Evolutionary conservation across 2,888 invertebrate species (phyloP).

Genomic region (Aquatica leii): DNA sequence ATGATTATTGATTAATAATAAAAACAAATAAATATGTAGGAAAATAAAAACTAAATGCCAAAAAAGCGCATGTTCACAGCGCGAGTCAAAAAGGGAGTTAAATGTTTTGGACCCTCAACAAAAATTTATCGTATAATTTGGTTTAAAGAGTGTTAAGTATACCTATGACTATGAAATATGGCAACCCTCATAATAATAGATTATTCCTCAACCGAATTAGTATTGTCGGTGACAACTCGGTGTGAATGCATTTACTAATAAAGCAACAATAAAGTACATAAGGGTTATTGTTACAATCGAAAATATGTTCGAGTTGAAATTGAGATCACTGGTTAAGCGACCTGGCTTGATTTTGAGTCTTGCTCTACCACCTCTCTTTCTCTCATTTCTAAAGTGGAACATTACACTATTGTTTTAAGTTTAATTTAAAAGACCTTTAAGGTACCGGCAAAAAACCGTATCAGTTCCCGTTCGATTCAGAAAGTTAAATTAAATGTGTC

Average conservation of each 20-base stretch:
- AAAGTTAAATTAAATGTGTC: slow-evolving; percentile 27
- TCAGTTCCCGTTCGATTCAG: slow-evolving; percentile 27
- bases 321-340: slow-evolving; percentile 34
- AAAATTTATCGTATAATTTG: slow-evolving; percentile 45
- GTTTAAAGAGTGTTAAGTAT: slow-evolving; percentile 43
- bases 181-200: slow-evolving; percentile 49
- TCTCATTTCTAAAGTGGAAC: slow-evolving; percentile 2
- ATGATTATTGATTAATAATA: too few species aligned
- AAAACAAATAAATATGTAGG: too few species aligned
- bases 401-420: slow-evolving; percentile 19
- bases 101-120: slow-evolving; percentile 21
- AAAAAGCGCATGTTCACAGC: not conserved
- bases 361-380: slow-evolving; percentile 19
- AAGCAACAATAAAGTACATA: slow-evolving; percentile 55
- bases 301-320: slow-evolving; percentile 39
- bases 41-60: too few species aligned
- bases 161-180: slow-evolving; percentile 46
- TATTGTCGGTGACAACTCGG: slow-evolving; percentile 56
- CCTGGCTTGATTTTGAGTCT: slow-evolving; percentile 14
- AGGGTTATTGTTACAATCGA: slow-evolving; percentile 36
- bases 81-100: slow-evolving; percentile 15
- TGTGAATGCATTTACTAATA: slow-evolving; percentile 58
- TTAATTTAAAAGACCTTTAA: slow-evolving; percentile 13
- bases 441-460: slow-evolving; percentile 13
- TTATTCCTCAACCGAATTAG: slow-evolving; percentile 57